Percentiles rank a stretch among this genome's conserved stretches.
Conservation (phyloP, 2,797 vertebrate genomes). For the Liasis olivaceus region DNA sequence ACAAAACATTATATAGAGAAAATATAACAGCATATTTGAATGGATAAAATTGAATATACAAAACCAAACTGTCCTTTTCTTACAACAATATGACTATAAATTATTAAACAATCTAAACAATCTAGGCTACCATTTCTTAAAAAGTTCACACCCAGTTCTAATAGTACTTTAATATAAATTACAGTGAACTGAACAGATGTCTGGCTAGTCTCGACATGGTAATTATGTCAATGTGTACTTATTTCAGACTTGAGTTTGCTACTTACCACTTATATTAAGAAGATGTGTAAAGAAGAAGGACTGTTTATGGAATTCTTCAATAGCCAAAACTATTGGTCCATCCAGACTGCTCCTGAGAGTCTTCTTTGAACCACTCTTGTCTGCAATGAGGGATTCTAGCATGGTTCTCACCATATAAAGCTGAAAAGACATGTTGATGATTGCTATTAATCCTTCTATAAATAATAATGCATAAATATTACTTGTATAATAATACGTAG, state of each 20-base stretch:
- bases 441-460: constrained; percentile 17
- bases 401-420: constrained; percentile 99
- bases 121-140: background rate
- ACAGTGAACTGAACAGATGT: background rate
- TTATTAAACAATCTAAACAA: background rate
- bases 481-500: no score
- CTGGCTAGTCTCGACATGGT: background rate
- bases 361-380: constrained; percentile 98
- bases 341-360: constrained; percentile 96
- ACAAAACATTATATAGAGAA: background rate
- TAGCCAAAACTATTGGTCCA: constrained; percentile 94
- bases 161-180: background rate
- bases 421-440: constrained; percentile 68
- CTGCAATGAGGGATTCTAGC: constrained; percentile 96
- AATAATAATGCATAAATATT: background rate
- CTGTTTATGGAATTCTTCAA: constrained; percentile 98
- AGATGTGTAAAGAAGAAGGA: constrained; percentile 99
- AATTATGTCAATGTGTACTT: background rate
- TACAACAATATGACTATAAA: background rate
- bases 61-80: background rate
- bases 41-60: background rate
- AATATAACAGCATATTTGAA: background rate
- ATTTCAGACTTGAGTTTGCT: background rate
- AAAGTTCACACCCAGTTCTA: background rate
- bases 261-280: constrained; percentile 95